These are phyloP conservation scores for Echeneis naucrates DNA, from an alignment of 2,797 vertebrate genomes.

Conservation along the genomic window DNA sequence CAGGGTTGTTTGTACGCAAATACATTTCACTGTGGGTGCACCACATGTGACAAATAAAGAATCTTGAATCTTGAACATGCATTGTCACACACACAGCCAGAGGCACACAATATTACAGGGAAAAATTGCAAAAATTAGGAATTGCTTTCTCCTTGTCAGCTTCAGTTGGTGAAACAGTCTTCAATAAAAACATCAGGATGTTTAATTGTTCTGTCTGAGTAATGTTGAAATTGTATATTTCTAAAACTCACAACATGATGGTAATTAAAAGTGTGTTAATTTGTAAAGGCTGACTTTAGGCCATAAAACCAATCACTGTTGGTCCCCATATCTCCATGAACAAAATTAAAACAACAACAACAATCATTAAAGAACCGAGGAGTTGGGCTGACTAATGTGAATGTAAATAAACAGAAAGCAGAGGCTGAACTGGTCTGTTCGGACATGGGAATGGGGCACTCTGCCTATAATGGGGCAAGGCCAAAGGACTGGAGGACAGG, in stretches of 20 bases:
- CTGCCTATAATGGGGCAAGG: slow-evolving; percentile 36
- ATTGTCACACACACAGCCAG: slow-evolving; percentile 15
- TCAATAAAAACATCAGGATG: slow-evolving; percentile 8
- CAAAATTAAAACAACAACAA: too few species aligned
- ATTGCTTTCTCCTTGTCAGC: slow-evolving; percentile 22
- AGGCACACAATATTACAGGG: not conserved
- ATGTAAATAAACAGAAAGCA: slow-evolving; percentile 61
- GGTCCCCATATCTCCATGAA: slow-evolving; percentile 5
- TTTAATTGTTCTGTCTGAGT: slow-evolving; percentile 11
- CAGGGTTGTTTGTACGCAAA: too few species aligned
- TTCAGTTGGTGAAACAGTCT: slow-evolving; percentile 23
- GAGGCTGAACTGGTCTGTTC: slow-evolving; percentile 18
- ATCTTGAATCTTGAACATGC: too few species aligned
- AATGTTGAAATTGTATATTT: slow-evolving; percentile 23
- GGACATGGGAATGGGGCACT: slow-evolving; percentile 60
- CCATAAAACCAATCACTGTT: not conserved
- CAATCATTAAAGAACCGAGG: slow-evolving; percentile 9
- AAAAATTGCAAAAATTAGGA: slow-evolving; percentile 23
- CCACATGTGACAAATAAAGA: too few species aligned
- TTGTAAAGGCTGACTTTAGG: slow-evolving; percentile 11
- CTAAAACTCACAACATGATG: not conserved
- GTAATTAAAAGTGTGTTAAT: slow-evolving; percentile 13
- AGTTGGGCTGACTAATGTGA: slow-evolving; percentile 39
- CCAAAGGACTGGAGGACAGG: slow-evolving; percentile 60
- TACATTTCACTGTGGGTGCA: too few species aligned